A percentile compares a stretch with the other conserved stretches of the same genome.
Evolutionary conservation across 2,113 vertebrate species (phyloP).

Genomic region (Calyptomena viridis): DNA sequence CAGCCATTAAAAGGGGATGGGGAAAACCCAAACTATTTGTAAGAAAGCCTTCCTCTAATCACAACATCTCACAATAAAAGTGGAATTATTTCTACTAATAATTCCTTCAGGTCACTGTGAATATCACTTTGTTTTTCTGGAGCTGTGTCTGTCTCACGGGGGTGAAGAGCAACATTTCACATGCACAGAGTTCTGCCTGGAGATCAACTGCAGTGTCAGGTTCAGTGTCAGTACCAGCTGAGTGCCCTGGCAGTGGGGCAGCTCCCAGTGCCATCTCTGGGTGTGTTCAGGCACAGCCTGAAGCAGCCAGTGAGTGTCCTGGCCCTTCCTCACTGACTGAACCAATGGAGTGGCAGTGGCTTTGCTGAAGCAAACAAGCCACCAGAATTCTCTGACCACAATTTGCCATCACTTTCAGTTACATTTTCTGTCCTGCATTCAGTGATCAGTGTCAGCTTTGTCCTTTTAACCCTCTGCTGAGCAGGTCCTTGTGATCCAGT

Average conservation of each 20-base stretch:
- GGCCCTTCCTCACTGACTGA: background rate
- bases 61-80: background rate
- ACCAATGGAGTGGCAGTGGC: no score
- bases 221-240: no score
- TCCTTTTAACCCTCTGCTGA: background rate
- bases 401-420: background rate
- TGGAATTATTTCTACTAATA: background rate
- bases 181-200: background rate
- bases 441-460: background rate
- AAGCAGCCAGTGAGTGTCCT: background rate
- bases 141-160: background rate
- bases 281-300: background rate
- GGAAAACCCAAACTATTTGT: background rate
- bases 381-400: background rate
- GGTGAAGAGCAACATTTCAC: background rate
- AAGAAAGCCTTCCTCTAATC: background rate
- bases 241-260: background rate
- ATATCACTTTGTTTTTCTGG: background rate
- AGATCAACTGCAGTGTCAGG: fast-evolving
- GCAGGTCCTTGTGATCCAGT: fast-evolving
- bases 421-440: fast-evolving
- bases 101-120: background rate
- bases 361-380: background rate
- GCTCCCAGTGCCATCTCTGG: background rate
- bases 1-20: background rate